Conservation (phyloP, 2,797 vertebrate genomes). For the Spea hammondii region DNA sequence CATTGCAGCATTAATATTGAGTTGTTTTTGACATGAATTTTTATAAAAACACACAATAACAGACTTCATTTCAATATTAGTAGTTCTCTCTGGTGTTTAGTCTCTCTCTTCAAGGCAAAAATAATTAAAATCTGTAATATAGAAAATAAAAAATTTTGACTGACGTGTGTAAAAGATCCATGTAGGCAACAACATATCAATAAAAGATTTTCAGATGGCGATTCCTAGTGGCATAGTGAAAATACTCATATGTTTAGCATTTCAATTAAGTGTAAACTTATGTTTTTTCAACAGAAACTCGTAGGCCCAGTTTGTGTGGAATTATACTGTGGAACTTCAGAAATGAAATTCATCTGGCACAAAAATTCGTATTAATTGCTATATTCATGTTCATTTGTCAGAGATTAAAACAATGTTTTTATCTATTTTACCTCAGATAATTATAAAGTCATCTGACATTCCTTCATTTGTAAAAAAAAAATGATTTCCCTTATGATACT, state of each 20-base stretch:
- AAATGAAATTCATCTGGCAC: constrained; percentile 21
- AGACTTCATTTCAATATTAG: too few species aligned
- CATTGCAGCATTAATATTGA: too few species aligned
- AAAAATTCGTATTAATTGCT: constrained; percentile 35
- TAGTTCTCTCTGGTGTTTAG: too few species aligned
- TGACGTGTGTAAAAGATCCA: background rate
- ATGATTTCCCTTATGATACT: background rate
- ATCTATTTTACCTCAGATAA: constrained; percentile 12
- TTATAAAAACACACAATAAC: too few species aligned
- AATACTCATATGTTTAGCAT: background rate
- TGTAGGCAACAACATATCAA: background rate
- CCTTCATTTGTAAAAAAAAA: background rate
- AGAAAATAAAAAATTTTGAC: too few species aligned
- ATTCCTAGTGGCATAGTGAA: background rate
- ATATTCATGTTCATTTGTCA: constrained; percentile 30
- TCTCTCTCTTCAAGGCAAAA: too few species aligned
- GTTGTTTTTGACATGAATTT: too few species aligned
- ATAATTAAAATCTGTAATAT: too few species aligned
- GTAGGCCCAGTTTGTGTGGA: background rate
- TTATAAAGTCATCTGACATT: constrained; percentile 28
- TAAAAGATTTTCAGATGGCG: constrained; percentile 8
- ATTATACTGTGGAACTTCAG: constrained; percentile 3
- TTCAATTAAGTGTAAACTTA: background rate
- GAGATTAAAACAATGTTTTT: constrained; percentile 32
- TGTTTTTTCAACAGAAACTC: constrained; percentile 11